A percentile compares a stretch with the other conserved stretches of the same genome.
Conservation (phyloP, 2,797 vertebrate species). For the Limosa lapponica region DNA sequence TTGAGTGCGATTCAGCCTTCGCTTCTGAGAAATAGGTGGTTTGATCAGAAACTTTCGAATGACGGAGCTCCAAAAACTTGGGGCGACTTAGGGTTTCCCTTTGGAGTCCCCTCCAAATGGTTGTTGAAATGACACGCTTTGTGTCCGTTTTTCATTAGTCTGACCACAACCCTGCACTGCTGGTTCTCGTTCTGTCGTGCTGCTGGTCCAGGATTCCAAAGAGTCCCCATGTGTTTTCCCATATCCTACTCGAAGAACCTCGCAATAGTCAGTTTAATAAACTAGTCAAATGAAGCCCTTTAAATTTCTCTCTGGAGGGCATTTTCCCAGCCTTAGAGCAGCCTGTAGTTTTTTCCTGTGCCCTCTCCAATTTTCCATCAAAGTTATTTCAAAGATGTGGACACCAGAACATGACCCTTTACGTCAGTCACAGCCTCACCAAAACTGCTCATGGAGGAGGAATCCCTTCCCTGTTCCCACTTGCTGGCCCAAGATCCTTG, state of each 20-base stretch:
- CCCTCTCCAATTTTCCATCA: not conserved
- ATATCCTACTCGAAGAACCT: not conserved
- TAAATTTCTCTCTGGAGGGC: not conserved
- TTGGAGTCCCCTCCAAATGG: not conserved
- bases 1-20: not conserved
- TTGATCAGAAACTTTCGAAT: not conserved
- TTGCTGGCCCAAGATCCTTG: not conserved
- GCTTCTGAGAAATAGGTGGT: not conserved
- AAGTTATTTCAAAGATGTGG: not conserved
- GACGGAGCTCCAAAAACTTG: not conserved
- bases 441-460: not conserved
- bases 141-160: not conserved
- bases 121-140: rapidly evolving
- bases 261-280: not conserved
- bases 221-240: not conserved
- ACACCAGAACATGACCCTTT: not conserved
- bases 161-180: rapidly evolving
- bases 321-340: not conserved
- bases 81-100: not conserved
- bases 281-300: not conserved
- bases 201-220: not conserved
- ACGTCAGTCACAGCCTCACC: not conserved
- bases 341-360: not conserved
- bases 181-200: not conserved
- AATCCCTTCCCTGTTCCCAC: not conserved